phyloP scores from a whole-genome alignment of 2,113 vertebrate genomes.

The Nothobranchius furzeri region DNA sequence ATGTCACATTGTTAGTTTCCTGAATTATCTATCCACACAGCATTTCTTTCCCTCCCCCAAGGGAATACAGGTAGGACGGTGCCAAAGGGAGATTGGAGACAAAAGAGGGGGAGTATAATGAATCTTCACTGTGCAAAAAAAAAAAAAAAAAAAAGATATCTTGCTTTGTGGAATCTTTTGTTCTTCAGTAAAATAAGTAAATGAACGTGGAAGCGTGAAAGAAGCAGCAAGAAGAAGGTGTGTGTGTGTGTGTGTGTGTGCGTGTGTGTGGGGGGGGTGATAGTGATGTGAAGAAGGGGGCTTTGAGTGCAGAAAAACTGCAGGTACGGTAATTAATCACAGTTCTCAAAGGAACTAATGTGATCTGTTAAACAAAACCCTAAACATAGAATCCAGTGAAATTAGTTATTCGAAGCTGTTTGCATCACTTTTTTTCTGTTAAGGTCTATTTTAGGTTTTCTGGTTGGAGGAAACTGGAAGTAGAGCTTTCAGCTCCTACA shows the following conservation, averaged over 20 bases:
- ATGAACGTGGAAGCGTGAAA: conserved; percentile 3
- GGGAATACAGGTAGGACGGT: conserved; percentile 53
- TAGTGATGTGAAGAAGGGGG: conserved; percentile 24
- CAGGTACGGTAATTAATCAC: conserved; percentile 49
- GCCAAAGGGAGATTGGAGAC: conserved; percentile 30
- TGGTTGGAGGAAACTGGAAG: background rate
- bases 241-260: background rate
- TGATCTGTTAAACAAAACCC: conserved; percentile 17
- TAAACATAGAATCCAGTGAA: background rate
- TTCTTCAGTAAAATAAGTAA: conserved; percentile 23
- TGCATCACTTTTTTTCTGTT: background rate
- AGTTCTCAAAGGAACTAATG: conserved; percentile 14
- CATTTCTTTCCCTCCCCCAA: conserved; percentile 15
- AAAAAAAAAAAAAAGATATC: conserved; percentile 23
- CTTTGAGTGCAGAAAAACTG: conserved; percentile 5
- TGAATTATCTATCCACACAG: conserved; percentile 56
- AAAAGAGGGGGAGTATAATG: conserved; percentile 46
- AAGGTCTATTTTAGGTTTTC: background rate
- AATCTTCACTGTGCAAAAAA: conserved; percentile 22
- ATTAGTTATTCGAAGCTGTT: background rate
- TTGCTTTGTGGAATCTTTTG: conserved; percentile 47
- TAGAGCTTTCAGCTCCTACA: too few species aligned
- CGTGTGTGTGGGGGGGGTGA: too few species aligned
- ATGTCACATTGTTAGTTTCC: conserved; percentile 63
- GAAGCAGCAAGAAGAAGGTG: background rate